Base-by-base conservation (phyloP, 2,888 invertebrate species). In the Sphaerophoria taeniata region DNA sequence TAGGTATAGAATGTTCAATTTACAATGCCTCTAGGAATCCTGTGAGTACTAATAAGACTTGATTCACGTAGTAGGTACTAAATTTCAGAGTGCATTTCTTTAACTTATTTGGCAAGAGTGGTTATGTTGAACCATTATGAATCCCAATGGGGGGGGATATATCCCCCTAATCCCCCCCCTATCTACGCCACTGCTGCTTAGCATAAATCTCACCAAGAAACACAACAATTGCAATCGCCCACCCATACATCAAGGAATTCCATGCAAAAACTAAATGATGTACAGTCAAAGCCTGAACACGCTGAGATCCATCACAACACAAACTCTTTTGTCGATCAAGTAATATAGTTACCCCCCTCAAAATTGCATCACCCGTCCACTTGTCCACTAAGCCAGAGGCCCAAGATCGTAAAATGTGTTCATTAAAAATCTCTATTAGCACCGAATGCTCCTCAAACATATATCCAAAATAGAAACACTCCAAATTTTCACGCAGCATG, bases 201-300 rank as follows among this genome's bases (percentile, higher is more conserved):
- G 24, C 24, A 24, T 24, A 24, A 24, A 24, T 55, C n/a, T 55
- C 55, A 33, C 33, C n/a, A 55, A 33, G 4, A 55, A 34, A 55
- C n/a, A 55, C 55, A 34, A 9, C 4, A 1, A 55, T n/a, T 55
- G n/a, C 55, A 6, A 12, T 34, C n/a, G 5, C 2, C n/a, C 12
- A 34, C 34, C 55, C 55, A 2, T 34, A 0, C 0, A 3, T 9
- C 34, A 55, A 55, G 6, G n/a, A 55, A 55, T 34, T 34, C 55
- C 55, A 55, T n/a, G 34, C 55, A 55, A 55, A 55, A 6, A 6
- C 2, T 3, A 55, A 55, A 55, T 55, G 55, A 55, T 55, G 34
- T 2, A 2, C 33, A 0, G 55, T 55, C n/a, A 55, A 55, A 2
- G 34, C 14, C 14, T 24, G 24, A 24, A 24, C 24, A 1, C n/a